Conservation (phyloP, 2,888 invertebrate species). For the Drosophila greeni region DNA sequence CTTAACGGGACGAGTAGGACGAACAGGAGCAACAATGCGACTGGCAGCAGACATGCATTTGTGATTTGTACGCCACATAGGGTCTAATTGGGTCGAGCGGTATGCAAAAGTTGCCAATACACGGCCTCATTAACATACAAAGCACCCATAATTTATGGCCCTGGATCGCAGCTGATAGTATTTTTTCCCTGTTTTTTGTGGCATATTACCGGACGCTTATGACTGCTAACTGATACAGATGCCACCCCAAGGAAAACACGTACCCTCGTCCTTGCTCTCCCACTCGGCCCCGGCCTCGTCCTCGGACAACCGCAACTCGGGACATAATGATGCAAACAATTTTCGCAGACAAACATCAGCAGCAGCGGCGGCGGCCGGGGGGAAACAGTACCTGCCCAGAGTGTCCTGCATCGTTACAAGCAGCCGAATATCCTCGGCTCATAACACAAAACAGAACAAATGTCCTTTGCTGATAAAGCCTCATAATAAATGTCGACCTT, state of each 20-base stretch:
- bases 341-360: conserved; percentile 40
- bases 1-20: conserved; percentile 31
- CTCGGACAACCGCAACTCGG: conserved; percentile 28
- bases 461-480: conserved; percentile 78
- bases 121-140: conserved; percentile 40
- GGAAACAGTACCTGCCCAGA: conserved; percentile 10
- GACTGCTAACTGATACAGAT: conserved; percentile 69
- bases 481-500: conserved; percentile 79
- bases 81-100: conserved; percentile 14
- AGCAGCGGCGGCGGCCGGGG: neutral
- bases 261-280: conserved; percentile 11
- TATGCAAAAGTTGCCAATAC: conserved; percentile 27
- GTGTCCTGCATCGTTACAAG: conserved; percentile 49
- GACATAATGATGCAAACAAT: conserved; percentile 58
- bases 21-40: conserved; percentile 25
- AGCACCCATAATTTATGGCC: conserved; percentile 34
- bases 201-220: conserved; percentile 66
- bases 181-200: conserved; percentile 41
- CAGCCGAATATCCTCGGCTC: conserved; percentile 69
- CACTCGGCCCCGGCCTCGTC: neutral
- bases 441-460: conserved; percentile 74
- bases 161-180: conserved; percentile 5
- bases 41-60: conserved; percentile 29
- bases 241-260: conserved; percentile 69
- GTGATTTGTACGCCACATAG: neutral